Percentiles rank a stretch among this genome's conserved stretches.
phyloP scores from a whole-genome alignment of 2,113 vertebrate species.

The Platichthys stellatus region DNA sequence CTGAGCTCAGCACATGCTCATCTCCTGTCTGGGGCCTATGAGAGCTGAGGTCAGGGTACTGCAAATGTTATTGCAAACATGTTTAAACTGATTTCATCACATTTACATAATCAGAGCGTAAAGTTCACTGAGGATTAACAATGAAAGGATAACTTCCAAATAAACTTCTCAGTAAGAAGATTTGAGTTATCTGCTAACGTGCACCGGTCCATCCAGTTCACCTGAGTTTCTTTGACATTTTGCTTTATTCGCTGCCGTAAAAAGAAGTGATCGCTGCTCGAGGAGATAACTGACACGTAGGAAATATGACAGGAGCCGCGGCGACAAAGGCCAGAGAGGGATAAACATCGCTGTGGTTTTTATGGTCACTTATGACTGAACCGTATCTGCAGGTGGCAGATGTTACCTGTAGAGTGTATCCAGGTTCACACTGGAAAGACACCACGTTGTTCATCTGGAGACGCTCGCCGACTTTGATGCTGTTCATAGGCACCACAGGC shows the following conservation, averaged over 20 bases:
- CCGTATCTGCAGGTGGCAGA: background rate
- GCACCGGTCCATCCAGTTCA: background rate
- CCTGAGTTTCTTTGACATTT: background rate
- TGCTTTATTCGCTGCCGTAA: background rate
- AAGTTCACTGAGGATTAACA: constrained; percentile 7
- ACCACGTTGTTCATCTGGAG: constrained; percentile 97
- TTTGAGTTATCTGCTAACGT: background rate
- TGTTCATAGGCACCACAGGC: constrained; percentile 90
- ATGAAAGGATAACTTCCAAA: background rate
- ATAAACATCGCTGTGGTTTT: background rate
- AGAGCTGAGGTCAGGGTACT: background rate
- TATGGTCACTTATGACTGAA: background rate
- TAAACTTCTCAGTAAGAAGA: background rate
- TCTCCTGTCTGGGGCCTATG: background rate
- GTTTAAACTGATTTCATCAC: constrained; percentile 10
- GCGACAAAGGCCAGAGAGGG: background rate
- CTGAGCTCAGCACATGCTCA: background rate
- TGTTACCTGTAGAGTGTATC: constrained; percentile 94
- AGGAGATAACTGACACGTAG: background rate
- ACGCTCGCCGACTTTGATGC: constrained; percentile 91
- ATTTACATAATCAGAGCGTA: constrained; percentile 10
- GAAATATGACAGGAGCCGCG: background rate
- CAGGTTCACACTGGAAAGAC: constrained; percentile 96
- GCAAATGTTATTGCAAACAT: background rate
- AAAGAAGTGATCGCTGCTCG: background rate